phyloP scores from a whole-genome alignment of 2,113 vertebrate species.

The human (Homo sapiens) region DNA sequence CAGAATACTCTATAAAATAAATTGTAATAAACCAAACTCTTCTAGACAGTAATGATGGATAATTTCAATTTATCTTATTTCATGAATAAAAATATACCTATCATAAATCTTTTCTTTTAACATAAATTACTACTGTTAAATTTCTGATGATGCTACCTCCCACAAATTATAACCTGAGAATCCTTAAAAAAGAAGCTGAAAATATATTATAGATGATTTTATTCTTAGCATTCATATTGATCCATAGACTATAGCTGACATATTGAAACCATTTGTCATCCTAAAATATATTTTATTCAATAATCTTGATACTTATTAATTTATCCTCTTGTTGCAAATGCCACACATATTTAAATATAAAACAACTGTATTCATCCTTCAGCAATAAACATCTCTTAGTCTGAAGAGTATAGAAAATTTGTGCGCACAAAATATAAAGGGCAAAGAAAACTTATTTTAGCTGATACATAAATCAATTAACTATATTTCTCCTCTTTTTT shows the following conservation, averaged over 20 bases:
- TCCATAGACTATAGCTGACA: slow-evolving; percentile 48
- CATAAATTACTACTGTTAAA: slow-evolving; percentile 76
- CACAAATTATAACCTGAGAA: slow-evolving; percentile 73
- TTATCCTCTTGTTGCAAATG: neutral
- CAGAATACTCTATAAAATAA: slow-evolving; percentile 76
- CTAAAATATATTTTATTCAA: slow-evolving; percentile 73
- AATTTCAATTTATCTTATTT: slow-evolving; percentile 72
- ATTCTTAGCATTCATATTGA: slow-evolving; percentile 61
- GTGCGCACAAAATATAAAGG: neutral
- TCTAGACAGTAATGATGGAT: slow-evolving; percentile 71
- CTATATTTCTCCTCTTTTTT: neutral
- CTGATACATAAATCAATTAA: neutral
- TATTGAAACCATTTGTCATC: slow-evolving; percentile 65
- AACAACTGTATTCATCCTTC: neutral
- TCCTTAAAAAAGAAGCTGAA: slow-evolving; percentile 62
- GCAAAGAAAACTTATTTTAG: neutral
- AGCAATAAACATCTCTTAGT: slow-evolving; percentile 22
- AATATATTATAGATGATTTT: slow-evolving; percentile 74
- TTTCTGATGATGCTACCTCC: slow-evolving; percentile 76
- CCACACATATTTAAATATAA: slow-evolving; percentile 40
- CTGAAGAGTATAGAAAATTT: slow-evolving; percentile 18
- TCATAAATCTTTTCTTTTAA: slow-evolving; percentile 79
- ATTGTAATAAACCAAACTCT: slow-evolving; percentile 73
- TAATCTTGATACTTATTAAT: slow-evolving; percentile 54
- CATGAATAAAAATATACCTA: slow-evolving; percentile 76